Conservation (phyloP, 2,113 vertebrate genomes). For the Xiphias gladius region DNA sequence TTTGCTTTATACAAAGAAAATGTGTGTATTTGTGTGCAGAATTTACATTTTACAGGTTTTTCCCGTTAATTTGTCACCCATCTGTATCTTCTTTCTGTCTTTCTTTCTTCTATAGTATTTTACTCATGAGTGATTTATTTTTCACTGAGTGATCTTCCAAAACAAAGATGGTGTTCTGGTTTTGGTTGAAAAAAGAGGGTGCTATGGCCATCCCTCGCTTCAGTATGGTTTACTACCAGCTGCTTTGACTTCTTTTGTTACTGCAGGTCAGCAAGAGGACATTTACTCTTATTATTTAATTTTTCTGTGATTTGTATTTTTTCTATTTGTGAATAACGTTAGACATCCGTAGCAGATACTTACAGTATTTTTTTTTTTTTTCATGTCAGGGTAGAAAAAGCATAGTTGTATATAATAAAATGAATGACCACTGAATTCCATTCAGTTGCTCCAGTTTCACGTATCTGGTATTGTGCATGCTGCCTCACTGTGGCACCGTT, state of each 20-base stretch:
- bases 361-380: too few species aligned
- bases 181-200: slow-evolving; percentile 49
- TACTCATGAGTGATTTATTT: slow-evolving; percentile 57
- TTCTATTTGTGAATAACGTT: slow-evolving; percentile 1
- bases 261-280: slow-evolving; percentile 81
- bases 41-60: too few species aligned
- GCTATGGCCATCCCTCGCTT: slow-evolving; percentile 55
- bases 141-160: slow-evolving; percentile 50
- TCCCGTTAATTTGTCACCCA: neutral
- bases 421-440: neutral
- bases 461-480: neutral
- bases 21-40: slow-evolving; percentile 10
- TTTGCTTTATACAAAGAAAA: slow-evolving; percentile 3
- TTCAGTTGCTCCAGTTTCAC: neutral
- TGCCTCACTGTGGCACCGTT: neutral
- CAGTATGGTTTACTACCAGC: slow-evolving; percentile 70
- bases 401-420: neutral
- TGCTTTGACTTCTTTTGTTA: slow-evolving; percentile 83
- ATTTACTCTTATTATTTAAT: slow-evolving; percentile 84
- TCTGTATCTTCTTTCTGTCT: neutral
- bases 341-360: neutral
- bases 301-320: slow-evolving; percentile 71
- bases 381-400: neutral
- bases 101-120: slow-evolving; percentile 36
- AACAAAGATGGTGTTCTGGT: slow-evolving; percentile 59